Conservation (phyloP, 2,888 invertebrate species). For the Anorthoa munda region DNA sequence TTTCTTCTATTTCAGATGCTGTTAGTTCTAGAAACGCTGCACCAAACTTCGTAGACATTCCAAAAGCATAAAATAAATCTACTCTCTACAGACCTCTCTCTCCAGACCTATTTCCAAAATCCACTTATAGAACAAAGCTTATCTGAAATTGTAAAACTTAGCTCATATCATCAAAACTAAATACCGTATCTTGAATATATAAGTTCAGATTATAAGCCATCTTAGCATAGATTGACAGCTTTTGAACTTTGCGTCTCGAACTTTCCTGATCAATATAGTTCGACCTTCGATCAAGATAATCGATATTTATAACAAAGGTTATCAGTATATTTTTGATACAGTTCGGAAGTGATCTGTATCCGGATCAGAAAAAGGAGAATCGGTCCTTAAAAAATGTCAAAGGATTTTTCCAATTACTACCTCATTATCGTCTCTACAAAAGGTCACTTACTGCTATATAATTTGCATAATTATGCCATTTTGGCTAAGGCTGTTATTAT, state of each 20-base stretch:
- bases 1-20: neutral
- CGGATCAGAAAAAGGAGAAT: slow-evolving; percentile 14
- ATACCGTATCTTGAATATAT: slow-evolving; percentile 5
- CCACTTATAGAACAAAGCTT: slow-evolving; percentile 7
- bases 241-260: slow-evolving; percentile 30
- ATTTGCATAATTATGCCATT: neutral
- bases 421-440: neutral
- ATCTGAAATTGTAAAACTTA: slow-evolving; percentile 3
- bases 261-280: slow-evolving; percentile 35
- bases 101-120: neutral
- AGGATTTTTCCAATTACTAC: slow-evolving; percentile 17
- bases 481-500: neutral
- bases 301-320: slow-evolving; percentile 29
- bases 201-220: slow-evolving; percentile 22
- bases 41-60: neutral
- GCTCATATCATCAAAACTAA: slow-evolving; percentile 4
- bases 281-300: slow-evolving; percentile 23
- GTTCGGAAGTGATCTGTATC: slow-evolving; percentile 49
- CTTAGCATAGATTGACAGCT: slow-evolving; percentile 3
- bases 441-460: neutral
- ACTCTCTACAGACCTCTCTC: too few relatives aligned
- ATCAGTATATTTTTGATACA: slow-evolving; percentile 14
- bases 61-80: neutral
- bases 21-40: too few relatives aligned
- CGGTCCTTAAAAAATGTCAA: neutral